phyloP scores from a whole-genome alignment of 2,888 invertebrate species.

The Philereme vetulata region DNA sequence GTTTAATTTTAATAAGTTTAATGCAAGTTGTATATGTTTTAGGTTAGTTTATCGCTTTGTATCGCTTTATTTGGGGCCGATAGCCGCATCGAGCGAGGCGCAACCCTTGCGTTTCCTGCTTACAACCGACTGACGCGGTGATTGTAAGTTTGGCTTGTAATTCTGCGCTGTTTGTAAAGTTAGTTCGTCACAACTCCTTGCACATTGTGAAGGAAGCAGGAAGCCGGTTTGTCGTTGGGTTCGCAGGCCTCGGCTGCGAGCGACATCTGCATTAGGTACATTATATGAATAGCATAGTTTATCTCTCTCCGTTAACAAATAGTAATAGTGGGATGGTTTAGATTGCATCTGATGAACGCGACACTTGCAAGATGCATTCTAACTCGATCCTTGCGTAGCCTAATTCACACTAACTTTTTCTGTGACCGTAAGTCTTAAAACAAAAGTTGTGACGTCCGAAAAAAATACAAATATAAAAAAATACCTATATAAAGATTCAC shows the following conservation, averaged over 20 bases:
- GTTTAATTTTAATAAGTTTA: conserved; percentile 36
- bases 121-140: conserved; percentile 1
- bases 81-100: conserved; percentile 1
- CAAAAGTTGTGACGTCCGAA: conserved; percentile 78
- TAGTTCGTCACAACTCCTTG: conserved; percentile 27
- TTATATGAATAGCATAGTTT: conserved; percentile 44
- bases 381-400: conserved; percentile 52
- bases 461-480: conserved; percentile 68
- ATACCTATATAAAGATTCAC: conserved; percentile 69
- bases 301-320: conserved; percentile 57
- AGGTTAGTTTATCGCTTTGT: conserved; percentile 36
- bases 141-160: conserved; percentile 4
- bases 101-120: conserved; percentile 26
- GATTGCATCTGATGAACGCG: conserved; percentile 27
- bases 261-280: conserved; percentile 26
- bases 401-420: conserved; percentile 69
- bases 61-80: conserved; percentile 29
- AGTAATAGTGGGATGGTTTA: conserved; percentile 50
- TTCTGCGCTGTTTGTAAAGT: conserved; percentile 23
- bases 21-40: conserved; percentile 36
- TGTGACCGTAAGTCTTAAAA: conserved; percentile 57
- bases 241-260: conserved; percentile 20
- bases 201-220: conserved; percentile 23
- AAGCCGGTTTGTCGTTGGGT: conserved; percentile 15
- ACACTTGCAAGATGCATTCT: conserved; percentile 46